Base-by-base conservation (phyloP, 92 coral and sea anemone genomes). In the Phenganax stokvisi region DNA sequence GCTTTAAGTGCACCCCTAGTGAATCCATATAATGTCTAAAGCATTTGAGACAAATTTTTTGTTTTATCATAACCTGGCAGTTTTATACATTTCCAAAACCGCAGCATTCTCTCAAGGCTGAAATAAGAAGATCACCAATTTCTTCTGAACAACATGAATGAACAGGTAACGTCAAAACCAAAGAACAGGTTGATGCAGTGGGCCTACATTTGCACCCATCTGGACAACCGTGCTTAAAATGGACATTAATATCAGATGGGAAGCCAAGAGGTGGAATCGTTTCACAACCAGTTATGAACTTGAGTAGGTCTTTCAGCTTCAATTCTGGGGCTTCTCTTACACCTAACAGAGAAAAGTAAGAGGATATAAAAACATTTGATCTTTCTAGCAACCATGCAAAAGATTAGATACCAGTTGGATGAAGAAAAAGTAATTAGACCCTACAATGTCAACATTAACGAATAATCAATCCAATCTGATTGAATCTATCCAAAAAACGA, bases 71-170 rank as follows among this genome's bases (percentile, higher is more conserved):
- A 3, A 17, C 11, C 30, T 11, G 25, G 28, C 5, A 10, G 71
- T 17, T 65, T 65, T 17, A 65, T 17, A 65, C 28, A 10, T 11
- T 65, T 12, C 27, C 71, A 17, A 65, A 65, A 15, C 71, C 71
- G 31, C 71, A 65, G 28, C 71, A 65, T 17, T 65, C 71, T 10
- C 30, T 65, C 71, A 65, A 10, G 10, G 71, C 71, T 65, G 71
- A 65, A 17, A 65, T 65, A 12, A 65, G 31, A 0, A 65, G 16
- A 17, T 65, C 71, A 11, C 71, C 71, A 65, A 65, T 28, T 10
- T 65, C 28, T 12, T 65, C 71, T 11, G 71, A 65, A 11, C 71
- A 17, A 44, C 71, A 65, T 11, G 16, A 12, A 65, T 65, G 15
- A 11, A 65, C 31, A 17, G 71, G 71, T 17, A 65, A 65, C 17